These are phyloP conservation scores for Haliaeetus leucogaster DNA, from an alignment of 2,113 vertebrate species.

Conservation along the genomic window DNA sequence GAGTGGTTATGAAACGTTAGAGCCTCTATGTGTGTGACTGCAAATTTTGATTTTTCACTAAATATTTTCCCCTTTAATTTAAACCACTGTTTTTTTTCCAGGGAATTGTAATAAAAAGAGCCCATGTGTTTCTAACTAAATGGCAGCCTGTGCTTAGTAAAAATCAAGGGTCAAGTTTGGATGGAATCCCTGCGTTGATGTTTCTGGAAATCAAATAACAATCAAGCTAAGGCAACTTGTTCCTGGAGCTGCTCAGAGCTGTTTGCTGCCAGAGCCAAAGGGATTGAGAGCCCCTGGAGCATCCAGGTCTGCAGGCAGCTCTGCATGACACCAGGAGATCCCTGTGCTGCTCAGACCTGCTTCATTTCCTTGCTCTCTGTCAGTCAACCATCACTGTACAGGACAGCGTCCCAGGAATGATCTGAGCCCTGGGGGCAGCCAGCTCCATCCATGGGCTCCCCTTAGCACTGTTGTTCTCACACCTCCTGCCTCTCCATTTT, in stretches of 20 bases:
- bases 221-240: background rate
- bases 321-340: background rate
- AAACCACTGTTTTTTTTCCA: background rate
- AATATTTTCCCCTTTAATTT: background rate
- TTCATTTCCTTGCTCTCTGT: background rate
- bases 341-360: background rate
- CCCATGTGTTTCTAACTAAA: conserved; percentile 43
- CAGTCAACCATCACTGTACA: background rate
- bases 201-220: background rate
- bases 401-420: background rate
- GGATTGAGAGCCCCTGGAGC: background rate
- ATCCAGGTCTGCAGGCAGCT: background rate
- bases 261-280: background rate
- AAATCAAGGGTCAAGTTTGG: background rate
- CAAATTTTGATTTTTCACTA: background rate
- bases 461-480: background rate
- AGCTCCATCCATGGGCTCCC: background rate
- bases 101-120: background rate
- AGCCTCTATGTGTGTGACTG: background rate
- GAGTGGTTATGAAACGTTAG: background rate
- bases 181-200: background rate
- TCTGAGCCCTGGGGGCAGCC: background rate
- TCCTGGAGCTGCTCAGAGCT: background rate
- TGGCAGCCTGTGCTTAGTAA: background rate
- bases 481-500: background rate